Base-by-base conservation (phyloP, 2,888 invertebrate genomes). In the Stegophylla sp. region DNA sequence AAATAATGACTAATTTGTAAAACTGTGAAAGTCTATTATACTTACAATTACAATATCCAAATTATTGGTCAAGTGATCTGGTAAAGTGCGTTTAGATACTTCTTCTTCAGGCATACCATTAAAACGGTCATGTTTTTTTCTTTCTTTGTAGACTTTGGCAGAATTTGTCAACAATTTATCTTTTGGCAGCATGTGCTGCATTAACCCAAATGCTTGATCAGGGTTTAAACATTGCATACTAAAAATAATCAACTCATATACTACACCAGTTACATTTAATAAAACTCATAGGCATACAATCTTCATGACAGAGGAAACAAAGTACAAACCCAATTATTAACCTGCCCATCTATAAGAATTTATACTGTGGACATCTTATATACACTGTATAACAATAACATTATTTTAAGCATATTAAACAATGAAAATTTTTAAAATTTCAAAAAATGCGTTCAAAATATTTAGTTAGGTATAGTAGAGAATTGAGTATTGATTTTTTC, bases 31-130 rank as follows among this genome's bases (percentile, higher is more conserved):
- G 12, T 45, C 10, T 56, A 73, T 12, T 63, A 26, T 89, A 94
- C 96, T 94, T 92, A 98, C 97, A 90, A 98, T 97, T 88, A 98
- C 93, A 88, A 98, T 97, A 90, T 98, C 98, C 87, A 98, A 91
- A 89, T 96, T 95, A 87, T 92, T 92, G 45, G 93, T 90, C 84
- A 98, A 90, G 88, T 97, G 96, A 89, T 98, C 98, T 83, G 98
- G 97, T 87, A 98, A 90, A 84, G 94, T 94, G 85, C 96, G 91
- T 86, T 95, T 93, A 82, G 94, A 92, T 67, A 98, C 96, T 89
- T 98, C 97, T 87, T 97, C 97, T 88, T 97, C 97, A 83, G 95
- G 93, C 94, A 97, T 94, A 83, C 96, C 96, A 89, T 96, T 95
- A 88, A 96, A 96, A 83, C 96, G 91, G 88, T 96, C 96, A 88